Conservation (phyloP, 2,797 vertebrate species). For the Decapterus maruadsi region DNA sequence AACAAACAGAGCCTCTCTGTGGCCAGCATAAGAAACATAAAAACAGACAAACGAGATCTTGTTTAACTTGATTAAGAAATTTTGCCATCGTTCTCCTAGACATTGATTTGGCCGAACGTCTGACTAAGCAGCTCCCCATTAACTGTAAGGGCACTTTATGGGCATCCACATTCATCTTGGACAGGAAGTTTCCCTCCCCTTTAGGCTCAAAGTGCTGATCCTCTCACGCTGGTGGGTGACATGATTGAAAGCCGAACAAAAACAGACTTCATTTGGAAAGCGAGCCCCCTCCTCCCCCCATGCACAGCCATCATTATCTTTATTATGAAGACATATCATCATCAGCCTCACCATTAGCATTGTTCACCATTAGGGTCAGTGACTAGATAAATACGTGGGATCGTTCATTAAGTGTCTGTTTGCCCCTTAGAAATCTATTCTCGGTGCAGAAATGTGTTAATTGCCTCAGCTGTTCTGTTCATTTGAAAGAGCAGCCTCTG, state of each 20-base stretch:
- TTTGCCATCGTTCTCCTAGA: slow-evolving; percentile 34
- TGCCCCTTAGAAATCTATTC: slow-evolving; percentile 3
- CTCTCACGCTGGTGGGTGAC: slow-evolving; percentile 42
- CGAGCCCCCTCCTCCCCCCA: background rate
- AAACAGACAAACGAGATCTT: slow-evolving; percentile 32
- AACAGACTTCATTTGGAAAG: slow-evolving; percentile 37
- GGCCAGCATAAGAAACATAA: background rate
- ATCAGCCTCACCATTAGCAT: slow-evolving; percentile 44
- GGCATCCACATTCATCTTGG: slow-evolving; percentile 62
- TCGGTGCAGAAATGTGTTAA: background rate
- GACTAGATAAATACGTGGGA: slow-evolving; percentile 9
- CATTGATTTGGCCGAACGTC: slow-evolving; percentile 56
- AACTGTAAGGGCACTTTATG: slow-evolving; percentile 62
- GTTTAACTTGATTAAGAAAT: slow-evolving; percentile 65
- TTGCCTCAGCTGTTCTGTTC: background rate
- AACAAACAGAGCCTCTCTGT: slow-evolving; percentile 14
- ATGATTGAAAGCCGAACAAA: slow-evolving; percentile 44
- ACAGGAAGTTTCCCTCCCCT: slow-evolving; percentile 49
- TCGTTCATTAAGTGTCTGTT: background rate
- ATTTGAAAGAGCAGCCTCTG: background rate
- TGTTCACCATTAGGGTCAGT: slow-evolving; percentile 30
- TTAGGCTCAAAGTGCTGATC: slow-evolving; percentile 65
- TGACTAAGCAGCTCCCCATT: slow-evolving; percentile 69
- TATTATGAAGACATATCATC: slow-evolving; percentile 34
- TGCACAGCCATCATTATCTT: slow-evolving; percentile 27